Percentiles rank a stretch among this genome's conserved stretches.
Conservation (phyloP, 2,113 vertebrate genomes). For the Typhlomys cinereus region DNA sequence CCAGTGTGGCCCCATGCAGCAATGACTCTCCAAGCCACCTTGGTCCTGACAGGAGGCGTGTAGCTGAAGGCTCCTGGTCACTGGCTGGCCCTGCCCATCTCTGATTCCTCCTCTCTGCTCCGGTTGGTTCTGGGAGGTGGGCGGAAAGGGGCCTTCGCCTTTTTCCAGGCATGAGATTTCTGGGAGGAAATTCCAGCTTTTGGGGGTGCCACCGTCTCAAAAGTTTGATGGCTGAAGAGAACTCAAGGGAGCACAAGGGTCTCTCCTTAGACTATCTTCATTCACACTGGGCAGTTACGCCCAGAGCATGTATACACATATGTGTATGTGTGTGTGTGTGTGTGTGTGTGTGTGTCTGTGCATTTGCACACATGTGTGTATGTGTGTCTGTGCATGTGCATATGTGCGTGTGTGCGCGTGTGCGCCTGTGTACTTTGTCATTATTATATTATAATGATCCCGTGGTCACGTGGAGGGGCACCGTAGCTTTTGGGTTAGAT, state of each 20-base stretch:
- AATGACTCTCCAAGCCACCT: not conserved
- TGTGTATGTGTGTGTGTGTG: not conserved
- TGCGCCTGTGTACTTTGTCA: too few relatives aligned
- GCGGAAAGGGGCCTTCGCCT: too few relatives aligned
- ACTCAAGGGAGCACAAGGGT: too few relatives aligned
- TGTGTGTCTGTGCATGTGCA: not conserved
- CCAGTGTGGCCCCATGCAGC: not conserved
- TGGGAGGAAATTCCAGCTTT: not conserved
- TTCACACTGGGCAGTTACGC: too few relatives aligned
- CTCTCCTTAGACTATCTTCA: not conserved
- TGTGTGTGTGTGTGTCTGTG: not conserved
- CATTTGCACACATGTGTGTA: too few relatives aligned
- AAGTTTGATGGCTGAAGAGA: not conserved
- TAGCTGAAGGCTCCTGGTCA: not conserved
- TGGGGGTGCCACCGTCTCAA: not conserved
- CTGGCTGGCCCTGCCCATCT: not conserved
- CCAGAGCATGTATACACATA: too few relatives aligned
- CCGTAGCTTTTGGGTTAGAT: not conserved
- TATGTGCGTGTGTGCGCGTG: too few relatives aligned
- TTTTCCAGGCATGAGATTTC: not conserved
- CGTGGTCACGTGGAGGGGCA: not conserved
- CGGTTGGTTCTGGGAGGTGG: too few relatives aligned
- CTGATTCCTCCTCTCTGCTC: not conserved
- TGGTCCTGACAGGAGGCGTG: too few relatives aligned
- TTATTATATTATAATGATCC: not conserved